Evolutionary conservation across 2,797 vertebrate genomes (phyloP).

Genomic region (Leucoraja ocellata): DNA sequence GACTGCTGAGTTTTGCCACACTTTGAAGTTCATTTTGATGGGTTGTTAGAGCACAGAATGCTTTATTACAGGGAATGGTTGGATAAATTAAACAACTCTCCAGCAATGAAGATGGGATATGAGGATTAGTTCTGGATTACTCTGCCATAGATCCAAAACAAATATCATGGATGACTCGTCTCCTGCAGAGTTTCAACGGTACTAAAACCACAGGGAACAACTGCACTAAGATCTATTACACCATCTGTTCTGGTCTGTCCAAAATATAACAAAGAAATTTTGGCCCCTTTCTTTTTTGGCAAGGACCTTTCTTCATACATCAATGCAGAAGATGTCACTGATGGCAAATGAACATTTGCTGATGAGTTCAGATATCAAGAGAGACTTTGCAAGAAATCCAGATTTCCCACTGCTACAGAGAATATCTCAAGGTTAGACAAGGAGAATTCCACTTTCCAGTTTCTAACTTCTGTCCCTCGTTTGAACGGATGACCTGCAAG

Average conservation of each 20-base stretch:
- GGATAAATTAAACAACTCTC: neutral
- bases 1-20: no score
- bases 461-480: no score
- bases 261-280: neutral
- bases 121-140: neutral
- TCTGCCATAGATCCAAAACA: neutral
- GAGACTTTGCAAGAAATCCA: neutral
- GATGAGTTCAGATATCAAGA: neutral
- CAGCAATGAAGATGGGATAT: neutral
- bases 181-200: neutral
- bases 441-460: neutral
- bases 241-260: neutral
- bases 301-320: neutral
- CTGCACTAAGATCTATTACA: neutral
- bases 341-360: neutral
- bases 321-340: neutral
- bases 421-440: neutral
- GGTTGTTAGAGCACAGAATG: no score
- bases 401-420: neutral
- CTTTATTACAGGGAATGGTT: neutral
- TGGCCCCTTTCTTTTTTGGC: neutral
- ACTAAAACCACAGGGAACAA: neutral
- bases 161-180: neutral
- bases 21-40: no score
- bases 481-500: neutral